Conservation (phyloP, 2,888 invertebrate species). For the Diabrotica balteata region DNA sequence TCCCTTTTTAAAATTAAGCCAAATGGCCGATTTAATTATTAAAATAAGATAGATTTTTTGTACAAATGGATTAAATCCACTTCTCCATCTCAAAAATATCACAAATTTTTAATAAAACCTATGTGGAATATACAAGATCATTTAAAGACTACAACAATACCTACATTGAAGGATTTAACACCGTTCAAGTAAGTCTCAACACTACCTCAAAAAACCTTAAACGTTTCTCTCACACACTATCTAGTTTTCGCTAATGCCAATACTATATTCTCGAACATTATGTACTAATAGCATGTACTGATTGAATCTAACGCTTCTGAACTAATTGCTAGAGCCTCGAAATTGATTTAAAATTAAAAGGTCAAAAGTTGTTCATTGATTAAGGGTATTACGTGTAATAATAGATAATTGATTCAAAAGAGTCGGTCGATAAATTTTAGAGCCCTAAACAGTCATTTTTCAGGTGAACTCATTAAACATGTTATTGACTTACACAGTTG, state of each 20-base stretch:
- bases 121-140: constrained; percentile 44
- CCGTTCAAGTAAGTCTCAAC: constrained; percentile 58
- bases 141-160: constrained; percentile 49
- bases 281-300: background rate
- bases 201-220: constrained; percentile 50
- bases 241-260: constrained; percentile 36
- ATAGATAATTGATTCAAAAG: too few relatives aligned
- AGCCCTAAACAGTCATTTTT: too few relatives aligned
- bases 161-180: constrained; percentile 56
- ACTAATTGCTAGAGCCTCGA: background rate
- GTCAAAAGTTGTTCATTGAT: background rate
- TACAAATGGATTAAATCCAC: too few relatives aligned
- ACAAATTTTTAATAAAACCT: too few relatives aligned
- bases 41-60: too few relatives aligned
- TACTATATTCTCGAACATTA: constrained; percentile 1
- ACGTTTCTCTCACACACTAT: constrained; percentile 45
- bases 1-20: too few relatives aligned
- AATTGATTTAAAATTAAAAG: background rate
- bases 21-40: too few relatives aligned
- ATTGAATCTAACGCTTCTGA: background rate
- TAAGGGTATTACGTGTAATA: too few relatives aligned
- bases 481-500: too few relatives aligned
- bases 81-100: too few relatives aligned
- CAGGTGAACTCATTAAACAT: too few relatives aligned
- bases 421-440: too few relatives aligned